Evolutionary conservation across 53 echinoderm and acorn worm genomes (phyloP).

Genomic region (Henricia sp.): DNA sequence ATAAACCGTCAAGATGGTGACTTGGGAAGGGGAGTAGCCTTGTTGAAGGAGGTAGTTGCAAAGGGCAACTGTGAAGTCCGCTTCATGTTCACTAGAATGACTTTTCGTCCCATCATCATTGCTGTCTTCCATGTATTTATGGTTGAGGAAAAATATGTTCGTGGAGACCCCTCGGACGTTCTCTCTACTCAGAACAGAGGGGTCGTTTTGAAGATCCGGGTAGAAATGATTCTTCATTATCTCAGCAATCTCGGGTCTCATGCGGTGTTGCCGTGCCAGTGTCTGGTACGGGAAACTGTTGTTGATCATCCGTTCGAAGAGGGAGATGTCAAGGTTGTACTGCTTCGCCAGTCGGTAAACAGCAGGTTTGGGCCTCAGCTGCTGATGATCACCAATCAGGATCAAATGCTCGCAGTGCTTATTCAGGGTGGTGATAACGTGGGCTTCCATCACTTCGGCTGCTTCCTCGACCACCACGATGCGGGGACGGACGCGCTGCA

Average conservation of each 20-base stretch:
- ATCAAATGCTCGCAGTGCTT: slow-evolving; percentile 78
- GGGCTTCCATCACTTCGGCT: slow-evolving; percentile 89
- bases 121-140: slow-evolving; percentile 60
- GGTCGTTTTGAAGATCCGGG: slow-evolving; percentile 70
- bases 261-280: slow-evolving; percentile 80
- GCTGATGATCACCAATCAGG: slow-evolving; percentile 86
- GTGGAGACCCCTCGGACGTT: slow-evolving; percentile 71
- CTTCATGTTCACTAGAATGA: slow-evolving; percentile 83
- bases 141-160: slow-evolving; percentile 87
- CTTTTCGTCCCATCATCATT: slow-evolving; percentile 71
- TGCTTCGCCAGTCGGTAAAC: slow-evolving; percentile 88
- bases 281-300: slow-evolving; percentile 70
- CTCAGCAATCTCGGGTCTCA: slow-evolving; percentile 89
- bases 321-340: slow-evolving; percentile 83
- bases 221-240: slow-evolving; percentile 85
- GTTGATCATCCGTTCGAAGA: slow-evolving; percentile 91
- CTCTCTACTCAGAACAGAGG: slow-evolving; percentile 67
- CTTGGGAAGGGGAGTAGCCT: slow-evolving; percentile 77
- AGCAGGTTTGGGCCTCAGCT: slow-evolving; percentile 86
- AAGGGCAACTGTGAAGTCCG: slow-evolving; percentile 65
- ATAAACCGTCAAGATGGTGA: slow-evolving; percentile 86
- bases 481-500: slow-evolving; percentile 67
- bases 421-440: slow-evolving; percentile 72
- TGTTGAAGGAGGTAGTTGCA: slow-evolving; percentile 85
- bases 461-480: slow-evolving; percentile 88